A percentile compares a stretch with the other conserved stretches of the same genome.
Evolutionary conservation across 2,888 invertebrate species (phyloP).

Genomic region (Kuschelorhynchus macadamiae): DNA sequence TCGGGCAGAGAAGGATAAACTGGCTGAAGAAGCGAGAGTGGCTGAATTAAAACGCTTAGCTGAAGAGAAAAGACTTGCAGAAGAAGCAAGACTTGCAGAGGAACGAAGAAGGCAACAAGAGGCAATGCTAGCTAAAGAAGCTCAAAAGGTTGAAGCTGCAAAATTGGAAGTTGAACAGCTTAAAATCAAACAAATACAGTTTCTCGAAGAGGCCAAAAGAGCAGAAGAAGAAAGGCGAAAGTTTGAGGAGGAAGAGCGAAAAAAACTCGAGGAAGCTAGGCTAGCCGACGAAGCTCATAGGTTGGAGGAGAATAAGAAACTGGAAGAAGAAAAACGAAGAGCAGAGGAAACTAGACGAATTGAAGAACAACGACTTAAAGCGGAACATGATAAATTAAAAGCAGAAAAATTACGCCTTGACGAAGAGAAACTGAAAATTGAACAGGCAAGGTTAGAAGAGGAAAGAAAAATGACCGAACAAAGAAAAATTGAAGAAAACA

Average conservation of each 20-base stretch:
- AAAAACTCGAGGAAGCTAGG: conserved; percentile 49
- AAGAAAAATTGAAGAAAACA: conserved; percentile 49
- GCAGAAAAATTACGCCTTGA: conserved; percentile 51
- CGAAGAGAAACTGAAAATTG: conserved; percentile 53
- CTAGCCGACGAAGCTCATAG: conserved; percentile 54
- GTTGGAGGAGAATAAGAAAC: conserved; percentile 47
- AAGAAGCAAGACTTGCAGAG: conserved; percentile 60
- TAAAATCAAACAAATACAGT: conserved; percentile 58
- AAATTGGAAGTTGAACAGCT: conserved; percentile 59
- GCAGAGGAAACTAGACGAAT: conserved; percentile 54
- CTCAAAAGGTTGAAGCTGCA: conserved; percentile 54
- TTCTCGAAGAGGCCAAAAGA: conserved; percentile 53
- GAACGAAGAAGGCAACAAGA: conserved; percentile 54
- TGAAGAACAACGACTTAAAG: conserved; percentile 57
- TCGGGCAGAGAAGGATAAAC: conserved; percentile 50
- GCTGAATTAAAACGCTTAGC: conserved; percentile 61
- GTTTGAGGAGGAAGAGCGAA: conserved; percentile 52
- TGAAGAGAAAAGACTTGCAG: conserved; percentile 55
- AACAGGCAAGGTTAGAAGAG: conserved; percentile 53
- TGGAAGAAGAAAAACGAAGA: conserved; percentile 50
- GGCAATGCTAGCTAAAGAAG: conserved; percentile 60
- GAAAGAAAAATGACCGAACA: conserved; percentile 48
- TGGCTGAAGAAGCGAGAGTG: conserved; percentile 57
- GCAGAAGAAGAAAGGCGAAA: conserved; percentile 56
- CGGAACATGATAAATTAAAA: conserved; percentile 50